Base-by-base conservation (phyloP, 1,140 invertebrate species). In the Drosophila pachea region DNA sequence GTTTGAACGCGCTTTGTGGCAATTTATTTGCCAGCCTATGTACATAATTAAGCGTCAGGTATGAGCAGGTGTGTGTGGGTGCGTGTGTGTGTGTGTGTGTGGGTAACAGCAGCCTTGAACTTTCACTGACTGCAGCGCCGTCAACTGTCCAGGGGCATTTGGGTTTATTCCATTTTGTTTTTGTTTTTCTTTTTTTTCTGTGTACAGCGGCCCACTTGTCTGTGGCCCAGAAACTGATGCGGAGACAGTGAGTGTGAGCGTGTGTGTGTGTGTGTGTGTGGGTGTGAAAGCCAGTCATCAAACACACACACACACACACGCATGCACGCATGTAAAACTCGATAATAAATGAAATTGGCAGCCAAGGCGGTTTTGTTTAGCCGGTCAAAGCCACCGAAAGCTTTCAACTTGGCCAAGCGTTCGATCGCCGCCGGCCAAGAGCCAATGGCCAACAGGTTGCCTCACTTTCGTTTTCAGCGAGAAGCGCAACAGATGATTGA, bases 321-420 rank as follows among this genome's bases (percentile, higher is more conserved):
- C 22, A 56, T 22, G 7, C 4, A n/a, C n/a, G 43, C 29, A 22
- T 47, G 22, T 59, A 50, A 47, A 60, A 61, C 56, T 60, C 32
- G 56, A 65, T 70, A 74, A 75, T 50, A 78, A 77, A 40, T 54
- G 58, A 81, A 81, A 76, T 81, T 76, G 77, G 68, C 73, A 75
- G 72, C 76, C 76, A 79, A 79, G 76, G 76, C 79, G 77, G 73
- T 73, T 70, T 81, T 81, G 64, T 73, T 81, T 76, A 81, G 77
- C 66, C 77, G 61, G 52, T 35, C 62, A 66, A 62, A 52, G 52
- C 40, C 45, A 56, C 36, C 31, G 12, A 68, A 83, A 67, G 67
- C 78, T 78, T 82, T 82, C 78, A 82, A 82, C 78, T 82, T 83
- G 75, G 83, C 62, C 58, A 36, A 59, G 31, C 53, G 45, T 38